These are phyloP conservation scores for Paragorgia papillata DNA, from an alignment of 92 coral and sea anemone genomes.

Conservation along the genomic window DNA sequence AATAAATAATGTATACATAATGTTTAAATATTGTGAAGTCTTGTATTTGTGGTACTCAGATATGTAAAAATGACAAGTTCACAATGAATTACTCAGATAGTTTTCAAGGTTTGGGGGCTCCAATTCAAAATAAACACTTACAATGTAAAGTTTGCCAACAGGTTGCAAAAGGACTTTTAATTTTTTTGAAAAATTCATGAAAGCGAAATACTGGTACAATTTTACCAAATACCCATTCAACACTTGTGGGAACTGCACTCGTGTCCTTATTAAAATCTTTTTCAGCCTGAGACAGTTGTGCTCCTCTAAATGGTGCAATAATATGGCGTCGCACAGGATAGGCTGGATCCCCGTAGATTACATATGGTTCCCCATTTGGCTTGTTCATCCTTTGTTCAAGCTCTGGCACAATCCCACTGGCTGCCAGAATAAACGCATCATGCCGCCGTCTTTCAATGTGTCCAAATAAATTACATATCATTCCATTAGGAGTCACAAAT, in stretches of 20 bases:
- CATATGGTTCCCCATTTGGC: slow-evolving; percentile 35
- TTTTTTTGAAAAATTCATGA: slow-evolving; percentile 39
- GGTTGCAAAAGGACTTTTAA: slow-evolving; percentile 44
- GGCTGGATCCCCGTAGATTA: slow-evolving; percentile 55
- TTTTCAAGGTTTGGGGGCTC: slow-evolving; percentile 33
- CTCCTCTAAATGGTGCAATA: slow-evolving; percentile 8
- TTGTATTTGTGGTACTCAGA: not conserved
- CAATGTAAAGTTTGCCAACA: slow-evolving; percentile 47
- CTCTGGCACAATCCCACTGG: slow-evolving; percentile 38
- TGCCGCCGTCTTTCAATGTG: slow-evolving; percentile 56
- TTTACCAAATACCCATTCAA: slow-evolving; percentile 67
- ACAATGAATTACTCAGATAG: not conserved
- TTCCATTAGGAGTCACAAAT: too few relatives aligned
- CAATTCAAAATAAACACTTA: slow-evolving; percentile 47
- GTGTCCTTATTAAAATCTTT: slow-evolving; percentile 55
- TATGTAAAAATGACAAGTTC: not conserved
- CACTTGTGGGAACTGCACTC: slow-evolving; percentile 51
- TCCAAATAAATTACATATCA: slow-evolving; percentile 47
- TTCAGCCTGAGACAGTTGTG: slow-evolving; percentile 34
- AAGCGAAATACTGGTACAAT: slow-evolving; percentile 42
- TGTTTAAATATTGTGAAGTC: slow-evolving; percentile 11
- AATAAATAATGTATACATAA: not conserved
- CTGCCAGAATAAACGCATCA: slow-evolving; percentile 60
- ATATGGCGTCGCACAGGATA: slow-evolving; percentile 38
- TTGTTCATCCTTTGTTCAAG: slow-evolving; percentile 4